phyloP scores from a whole-genome alignment of 2,797 vertebrate genomes.

The Furcifer pardalis region DNA sequence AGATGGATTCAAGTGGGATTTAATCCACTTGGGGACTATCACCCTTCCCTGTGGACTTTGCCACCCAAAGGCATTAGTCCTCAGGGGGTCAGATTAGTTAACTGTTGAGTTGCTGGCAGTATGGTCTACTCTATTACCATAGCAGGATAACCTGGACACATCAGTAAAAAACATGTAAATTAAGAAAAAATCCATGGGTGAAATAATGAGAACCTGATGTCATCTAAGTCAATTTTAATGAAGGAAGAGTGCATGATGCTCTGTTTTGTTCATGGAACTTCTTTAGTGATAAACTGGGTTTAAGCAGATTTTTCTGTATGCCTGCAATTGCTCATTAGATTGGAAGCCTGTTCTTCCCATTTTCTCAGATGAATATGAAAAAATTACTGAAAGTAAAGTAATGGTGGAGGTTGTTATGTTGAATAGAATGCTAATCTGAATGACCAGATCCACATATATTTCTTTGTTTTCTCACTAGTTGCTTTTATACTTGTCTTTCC shows the following conservation, averaged over 20 bases:
- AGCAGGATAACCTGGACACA: too few species aligned
- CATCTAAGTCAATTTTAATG: background rate
- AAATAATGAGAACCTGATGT: too few species aligned
- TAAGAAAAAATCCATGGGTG: too few species aligned
- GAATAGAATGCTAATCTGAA: background rate
- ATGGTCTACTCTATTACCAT: too few species aligned
- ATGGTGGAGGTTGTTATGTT: background rate
- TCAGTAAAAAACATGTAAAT: too few species aligned
- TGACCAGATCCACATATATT: background rate
- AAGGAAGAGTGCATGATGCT: background rate
- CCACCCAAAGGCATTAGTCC: too few species aligned
- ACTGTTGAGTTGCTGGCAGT: too few species aligned
- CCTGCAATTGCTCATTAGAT: background rate
- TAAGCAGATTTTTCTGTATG: background rate
- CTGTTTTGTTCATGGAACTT: background rate
- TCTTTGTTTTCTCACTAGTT: background rate
- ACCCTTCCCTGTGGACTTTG: too few species aligned
- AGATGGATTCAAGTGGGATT: too few species aligned
- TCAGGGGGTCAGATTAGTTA: too few species aligned
- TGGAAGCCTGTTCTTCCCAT: background rate
- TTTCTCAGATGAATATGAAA: too few species aligned
- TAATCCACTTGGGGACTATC: too few species aligned
- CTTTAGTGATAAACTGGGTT: background rate
- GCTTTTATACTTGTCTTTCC: background rate
- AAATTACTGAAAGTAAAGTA: background rate